A percentile compares a stretch with the other conserved stretches of the same genome.
Conservation (phyloP, 2,113 vertebrate genomes). For the Caretta caretta region DNA sequence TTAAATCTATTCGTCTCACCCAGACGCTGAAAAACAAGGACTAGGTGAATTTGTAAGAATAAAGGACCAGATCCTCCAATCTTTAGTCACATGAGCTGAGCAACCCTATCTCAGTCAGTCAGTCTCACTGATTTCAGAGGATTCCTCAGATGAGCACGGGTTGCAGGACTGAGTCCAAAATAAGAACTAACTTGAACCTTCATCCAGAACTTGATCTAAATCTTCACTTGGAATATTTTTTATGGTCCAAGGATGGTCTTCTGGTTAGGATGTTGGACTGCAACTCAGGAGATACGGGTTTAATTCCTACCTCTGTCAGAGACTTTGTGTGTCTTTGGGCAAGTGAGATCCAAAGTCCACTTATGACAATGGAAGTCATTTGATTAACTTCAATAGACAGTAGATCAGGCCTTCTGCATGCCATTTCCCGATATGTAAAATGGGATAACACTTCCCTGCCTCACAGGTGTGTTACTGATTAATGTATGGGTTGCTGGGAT, state of each 20-base stretch:
- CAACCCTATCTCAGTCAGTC: neutral
- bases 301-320: neutral
- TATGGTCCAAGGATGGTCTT: rapidly evolving
- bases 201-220: neutral
- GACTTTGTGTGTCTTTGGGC: neutral
- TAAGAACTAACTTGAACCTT: rapidly evolving
- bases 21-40: constrained; percentile 36
- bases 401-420: neutral
- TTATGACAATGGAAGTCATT: neutral
- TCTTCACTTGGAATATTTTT: neutral
- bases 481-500: neutral
- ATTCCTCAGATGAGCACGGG: neutral
- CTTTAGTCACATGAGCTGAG: neutral
- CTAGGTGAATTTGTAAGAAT: constrained; percentile 23
- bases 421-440: neutral
- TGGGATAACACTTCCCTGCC: neutral
- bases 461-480: neutral
- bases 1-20: constrained; percentile 26
- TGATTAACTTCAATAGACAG: neutral
- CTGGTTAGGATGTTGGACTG: neutral
- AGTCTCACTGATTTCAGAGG: neutral
- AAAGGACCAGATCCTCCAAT: neutral
- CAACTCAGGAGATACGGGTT: neutral
- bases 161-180: neutral
- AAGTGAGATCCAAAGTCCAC: neutral